Percentiles rank a stretch among this genome's conserved stretches.
phyloP scores from a whole-genome alignment of 1,140 invertebrate genomes.

The Pemphigus obesinymphae region DNA sequence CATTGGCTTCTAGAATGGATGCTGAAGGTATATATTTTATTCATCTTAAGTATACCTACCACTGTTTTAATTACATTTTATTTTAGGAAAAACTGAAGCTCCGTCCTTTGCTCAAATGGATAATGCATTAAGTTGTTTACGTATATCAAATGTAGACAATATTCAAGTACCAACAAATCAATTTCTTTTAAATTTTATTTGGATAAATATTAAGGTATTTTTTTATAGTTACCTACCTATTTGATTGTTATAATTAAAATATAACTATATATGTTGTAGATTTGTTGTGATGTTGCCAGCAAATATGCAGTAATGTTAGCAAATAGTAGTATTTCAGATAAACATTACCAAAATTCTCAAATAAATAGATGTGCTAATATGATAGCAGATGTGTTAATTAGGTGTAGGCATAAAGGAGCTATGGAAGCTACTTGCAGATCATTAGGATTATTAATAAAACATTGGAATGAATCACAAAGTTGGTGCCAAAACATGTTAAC shows the following conservation, averaged over 20 bases:
- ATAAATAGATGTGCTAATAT: constrained; percentile 54
- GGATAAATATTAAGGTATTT: constrained; percentile 71
- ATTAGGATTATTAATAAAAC: constrained; percentile 54
- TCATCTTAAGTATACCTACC: background rate
- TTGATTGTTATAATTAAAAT: background rate
- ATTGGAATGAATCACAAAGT: constrained; percentile 20
- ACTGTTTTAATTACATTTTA: background rate
- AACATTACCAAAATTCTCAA: constrained; percentile 43
- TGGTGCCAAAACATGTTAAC: constrained; percentile 16
- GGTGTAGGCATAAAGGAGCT: constrained; percentile 73
- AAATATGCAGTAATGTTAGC: constrained; percentile 46
- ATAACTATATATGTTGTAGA: constrained; percentile 48
- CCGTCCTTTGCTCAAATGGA: constrained; percentile 62
- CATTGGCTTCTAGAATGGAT: constrained; percentile 47
- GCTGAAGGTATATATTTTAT: background rate
- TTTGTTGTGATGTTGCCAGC: constrained; percentile 55
- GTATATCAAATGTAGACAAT: constrained; percentile 50
- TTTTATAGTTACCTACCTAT: background rate
- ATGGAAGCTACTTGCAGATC: constrained; percentile 66
- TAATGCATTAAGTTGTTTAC: constrained; percentile 50
- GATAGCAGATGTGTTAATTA: constrained; percentile 62
- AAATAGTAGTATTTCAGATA: background rate
- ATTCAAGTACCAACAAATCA: constrained; percentile 60
- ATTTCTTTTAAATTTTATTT: constrained; percentile 67
- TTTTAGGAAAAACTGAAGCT: constrained; percentile 48